phyloP scores from a whole-genome alignment of 2,797 vertebrate species.

The Gobionotothen gibberifrons region DNA sequence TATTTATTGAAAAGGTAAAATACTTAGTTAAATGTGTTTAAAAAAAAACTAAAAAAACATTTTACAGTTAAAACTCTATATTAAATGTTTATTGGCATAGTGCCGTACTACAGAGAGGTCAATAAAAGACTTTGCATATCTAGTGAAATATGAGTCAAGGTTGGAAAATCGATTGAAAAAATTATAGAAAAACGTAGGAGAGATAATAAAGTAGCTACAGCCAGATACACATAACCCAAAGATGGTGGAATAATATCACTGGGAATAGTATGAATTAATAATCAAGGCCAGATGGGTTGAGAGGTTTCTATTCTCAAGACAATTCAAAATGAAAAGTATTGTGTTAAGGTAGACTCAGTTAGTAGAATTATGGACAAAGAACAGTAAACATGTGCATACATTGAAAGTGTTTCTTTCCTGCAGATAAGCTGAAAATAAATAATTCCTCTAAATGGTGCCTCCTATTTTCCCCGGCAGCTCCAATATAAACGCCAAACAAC shows the following conservation, averaged over 20 bases:
- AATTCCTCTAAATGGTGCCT: constrained; percentile 19
- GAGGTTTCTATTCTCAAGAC: neutral
- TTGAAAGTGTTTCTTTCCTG: constrained; percentile 11
- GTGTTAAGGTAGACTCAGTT: neutral
- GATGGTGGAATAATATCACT: neutral
- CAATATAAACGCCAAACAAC: constrained; percentile 49
- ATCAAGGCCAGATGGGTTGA: neutral
- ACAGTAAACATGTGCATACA: constrained; percentile 3
- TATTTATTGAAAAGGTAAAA: neutral
- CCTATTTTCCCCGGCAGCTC: constrained; percentile 11
- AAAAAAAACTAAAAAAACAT: too few relatives aligned
- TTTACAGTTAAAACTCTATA: neutral
- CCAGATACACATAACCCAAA: neutral
- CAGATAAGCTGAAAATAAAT: constrained; percentile 36
- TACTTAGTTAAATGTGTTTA: neutral
- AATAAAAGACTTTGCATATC: neutral
- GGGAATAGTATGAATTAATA: neutral
- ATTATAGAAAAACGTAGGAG: neutral
- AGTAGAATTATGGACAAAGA: neutral
- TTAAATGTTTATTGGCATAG: neutral
- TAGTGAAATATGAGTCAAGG: neutral
- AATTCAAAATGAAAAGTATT: neutral
- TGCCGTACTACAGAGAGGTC: neutral
- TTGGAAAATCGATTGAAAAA: constrained; percentile 4
- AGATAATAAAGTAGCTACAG: neutral